Conservation (phyloP, 2,113 vertebrate genomes). For the Macaca fascicularis region T2T-MFA8v1.1 NC_088387.1:84627501-84628000, state of each 20-base stretch:
- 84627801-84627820: not conserved
- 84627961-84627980: not conserved
- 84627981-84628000: not conserved
- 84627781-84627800: not conserved
- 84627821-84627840: constrained; percentile 9
- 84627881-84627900: not conserved
- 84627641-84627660: not conserved
- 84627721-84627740: constrained; percentile 61
- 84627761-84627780: constrained; percentile 52
- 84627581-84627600: not conserved
- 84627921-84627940: not conserved
- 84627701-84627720: not conserved
- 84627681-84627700: not conserved
- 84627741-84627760: constrained; percentile 30
- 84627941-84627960: not conserved
- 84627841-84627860: constrained; percentile 14
- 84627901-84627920: not conserved
- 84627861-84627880: not conserved
- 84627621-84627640: not conserved
- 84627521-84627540: not conserved
- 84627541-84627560: too few relatives aligned
- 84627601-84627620: not conserved
- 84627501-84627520: not conserved
- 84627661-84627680: not conserved
- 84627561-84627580: not conserved